Conservation (phyloP, 2,797 vertebrate genomes). For the Amphiprion clarkii region DNA sequence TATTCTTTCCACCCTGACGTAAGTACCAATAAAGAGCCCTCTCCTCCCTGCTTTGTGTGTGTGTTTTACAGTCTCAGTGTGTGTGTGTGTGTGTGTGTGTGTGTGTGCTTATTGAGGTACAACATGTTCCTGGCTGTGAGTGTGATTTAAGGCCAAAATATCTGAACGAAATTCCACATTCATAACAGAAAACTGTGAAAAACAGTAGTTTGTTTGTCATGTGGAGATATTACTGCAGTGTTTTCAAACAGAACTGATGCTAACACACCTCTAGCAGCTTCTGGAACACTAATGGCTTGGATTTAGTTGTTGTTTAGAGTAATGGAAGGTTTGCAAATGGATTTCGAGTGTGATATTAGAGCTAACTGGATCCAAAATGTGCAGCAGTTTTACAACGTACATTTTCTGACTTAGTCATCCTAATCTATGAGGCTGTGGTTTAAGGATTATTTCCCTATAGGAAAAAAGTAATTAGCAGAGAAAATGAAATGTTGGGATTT, state of each 20-base stretch:
- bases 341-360: background rate
- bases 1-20: slow-evolving; percentile 83
- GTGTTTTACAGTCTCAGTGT: slow-evolving; percentile 16
- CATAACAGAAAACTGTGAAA: slow-evolving; percentile 16
- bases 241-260: slow-evolving; percentile 4
- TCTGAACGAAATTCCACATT: slow-evolving; percentile 32
- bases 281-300: slow-evolving; percentile 5
- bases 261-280: slow-evolving; percentile 2
- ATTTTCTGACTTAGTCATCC: background rate
- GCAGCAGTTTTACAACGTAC: too few relatives aligned
- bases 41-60: slow-evolving; percentile 47
- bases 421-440: background rate
- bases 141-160: slow-evolving; percentile 27
- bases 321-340: background rate
- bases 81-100: slow-evolving; percentile 34
- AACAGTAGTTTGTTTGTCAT: background rate
- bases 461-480: background rate
- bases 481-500: background rate
- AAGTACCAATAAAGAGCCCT: slow-evolving; percentile 78
- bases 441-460: background rate
- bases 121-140: slow-evolving; percentile 69
- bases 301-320: background rate
- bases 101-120: slow-evolving; percentile 68
- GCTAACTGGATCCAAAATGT: background rate
- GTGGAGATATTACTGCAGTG: background rate